Base-by-base conservation (phyloP, 2,113 vertebrate species). In the Indicator indicator region DNA sequence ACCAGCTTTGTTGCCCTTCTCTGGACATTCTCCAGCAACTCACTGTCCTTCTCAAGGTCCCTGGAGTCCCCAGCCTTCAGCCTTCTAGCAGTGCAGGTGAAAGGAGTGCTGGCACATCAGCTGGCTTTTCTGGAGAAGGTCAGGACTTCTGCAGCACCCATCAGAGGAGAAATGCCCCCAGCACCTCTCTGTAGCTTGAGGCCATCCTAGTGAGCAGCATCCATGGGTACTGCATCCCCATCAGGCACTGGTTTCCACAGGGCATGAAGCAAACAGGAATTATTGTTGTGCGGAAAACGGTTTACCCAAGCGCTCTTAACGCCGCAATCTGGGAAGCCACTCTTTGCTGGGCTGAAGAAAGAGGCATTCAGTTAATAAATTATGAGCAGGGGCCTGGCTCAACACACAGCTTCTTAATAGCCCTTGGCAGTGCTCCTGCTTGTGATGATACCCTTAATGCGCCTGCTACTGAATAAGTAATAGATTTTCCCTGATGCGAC, bases 381-480 rank as follows among this genome's bases (percentile, higher is more conserved):
- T 93, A 98, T 96, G 96, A 97, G 94, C 52, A 93, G 56, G 64
- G 79, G 85, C 71, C 64, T 91, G 64, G 88, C 67, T 93, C 71
- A 85, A 65, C 40, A 82, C 65, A 69, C 42, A 64, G 73, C 78
- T 92, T 77, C 86, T 86, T 96, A 95, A 94, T 86, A 89, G 90
- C 59, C 64, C 76, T 94, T 96, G 97, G 84, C 72, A 63, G 75
- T 21, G 27, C 68, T 91, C 17, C 78, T 86, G 62, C 55, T 94
- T 84, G 63, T 88, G 83, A 97, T 96, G 78, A 54, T 79, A 81
- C 63, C 92, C 86, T 95, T 96, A 97, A 97, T 97, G 96, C 72
- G 83, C 86, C 95, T 90, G 84, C 95, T 97, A 63, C 90, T 97
- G 90, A 98, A 97, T 98, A 96, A 98, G 87, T 98, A 97, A 97